Base-by-base conservation (phyloP, 2,888 invertebrate species). In the Pomacea canaliculata region DNA sequence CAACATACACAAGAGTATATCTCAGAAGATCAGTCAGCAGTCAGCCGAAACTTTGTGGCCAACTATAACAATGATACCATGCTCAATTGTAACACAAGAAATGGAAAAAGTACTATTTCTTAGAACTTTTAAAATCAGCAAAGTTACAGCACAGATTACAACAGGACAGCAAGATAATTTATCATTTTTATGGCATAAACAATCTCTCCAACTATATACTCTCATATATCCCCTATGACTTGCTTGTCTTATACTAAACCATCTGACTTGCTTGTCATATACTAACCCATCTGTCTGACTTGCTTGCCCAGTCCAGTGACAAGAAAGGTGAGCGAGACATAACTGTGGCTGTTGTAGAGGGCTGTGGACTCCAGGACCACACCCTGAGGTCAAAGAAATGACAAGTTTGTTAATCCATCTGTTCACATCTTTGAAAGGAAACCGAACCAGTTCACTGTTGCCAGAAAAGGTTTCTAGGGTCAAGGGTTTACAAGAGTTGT, bases 271-370 rank as follows among this genome's bases (percentile, higher is more conserved):
- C 16, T 56, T 56, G 51, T 56, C 10, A 56, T 13, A 56, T 56
- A 56, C 51, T 56, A 65, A 91, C 91, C 84, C 93, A 92, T 83
- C 93, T 91, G 84, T 93, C 93, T 79, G 93, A 92, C 82, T 93
- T 93, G 60, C 91, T 91, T 69, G 93, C 92, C 94, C 94, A 94
- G 81, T 93, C 93, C 67, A 93, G 85, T 1, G 93, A 92, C 18
- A 93, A 91, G 69, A 93, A 92, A 71, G 91, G 90, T 23, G 92
- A 92, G 80, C 92, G 92, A 16, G 92, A 92, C 83, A 92, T 91
- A 73, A 92, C 92, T 19, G 92, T 93, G 37, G 92, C 92, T 37
- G 92, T 90, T 71, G 93, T 93, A 79, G 92, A 92, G 91, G 91
- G 90, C 70, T 90, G 86, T 4, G 91, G 91, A 78, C 88, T 89